phyloP scores from a whole-genome alignment of 2,888 invertebrate species.

The Parnassius mnemosyne region DNA sequence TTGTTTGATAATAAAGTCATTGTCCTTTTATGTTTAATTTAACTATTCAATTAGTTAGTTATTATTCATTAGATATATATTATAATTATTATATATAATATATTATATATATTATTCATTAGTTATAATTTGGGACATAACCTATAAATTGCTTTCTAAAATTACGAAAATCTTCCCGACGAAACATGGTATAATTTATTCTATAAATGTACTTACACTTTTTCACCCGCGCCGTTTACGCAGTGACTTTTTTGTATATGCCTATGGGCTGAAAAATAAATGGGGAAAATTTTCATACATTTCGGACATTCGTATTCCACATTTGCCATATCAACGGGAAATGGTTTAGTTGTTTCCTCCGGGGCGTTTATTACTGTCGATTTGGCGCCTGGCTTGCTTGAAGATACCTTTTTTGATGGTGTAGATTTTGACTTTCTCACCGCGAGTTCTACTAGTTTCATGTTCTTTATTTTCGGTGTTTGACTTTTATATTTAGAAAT shows the following conservation, averaged over 20 bases:
- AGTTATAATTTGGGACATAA: not conserved
- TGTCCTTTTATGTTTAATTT: too few species aligned
- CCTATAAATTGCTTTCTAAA: not conserved
- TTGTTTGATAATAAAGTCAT: too few species aligned
- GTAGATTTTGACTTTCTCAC: constrained; percentile 8
- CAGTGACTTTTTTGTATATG: constrained; percentile 61
- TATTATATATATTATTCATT: too few species aligned
- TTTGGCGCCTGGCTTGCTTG: constrained; percentile 17
- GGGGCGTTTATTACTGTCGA: constrained; percentile 6
- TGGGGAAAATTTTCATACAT: constrained; percentile 45
- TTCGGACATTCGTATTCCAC: constrained; percentile 56
- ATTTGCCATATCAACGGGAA: constrained; percentile 5
- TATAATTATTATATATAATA: too few species aligned
- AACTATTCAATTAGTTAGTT: too few species aligned
- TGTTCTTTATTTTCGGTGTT: constrained; percentile 14
- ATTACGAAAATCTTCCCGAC: too few species aligned
- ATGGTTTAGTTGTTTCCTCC: constrained; percentile 1
- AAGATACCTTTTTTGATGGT: constrained; percentile 18
- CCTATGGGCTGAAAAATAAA: constrained; percentile 50
- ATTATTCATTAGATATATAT: too few species aligned
- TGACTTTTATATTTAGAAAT: constrained; percentile 26
- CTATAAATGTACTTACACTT: constrained; percentile 51
- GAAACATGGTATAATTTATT: not conserved
- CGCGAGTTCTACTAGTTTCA: constrained; percentile 6
- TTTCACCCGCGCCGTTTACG: constrained; percentile 37